Evolutionary conservation across 2,888 invertebrate species (phyloP).

Genomic region (Drosophila kuntzei): DNA sequence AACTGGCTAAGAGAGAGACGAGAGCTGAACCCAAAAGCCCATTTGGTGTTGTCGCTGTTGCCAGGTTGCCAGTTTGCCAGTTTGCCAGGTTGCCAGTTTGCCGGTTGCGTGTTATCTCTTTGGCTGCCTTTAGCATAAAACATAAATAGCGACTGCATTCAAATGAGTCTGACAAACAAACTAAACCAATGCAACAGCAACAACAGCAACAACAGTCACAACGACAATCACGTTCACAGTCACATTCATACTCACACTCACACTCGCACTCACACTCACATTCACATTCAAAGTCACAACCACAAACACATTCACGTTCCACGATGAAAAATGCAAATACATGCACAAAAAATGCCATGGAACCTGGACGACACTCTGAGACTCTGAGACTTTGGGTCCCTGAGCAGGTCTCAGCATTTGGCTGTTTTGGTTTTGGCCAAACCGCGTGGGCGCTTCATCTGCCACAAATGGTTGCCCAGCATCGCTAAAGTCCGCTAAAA

Average conservation of each 20-base stretch:
- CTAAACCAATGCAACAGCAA: constrained; percentile 57
- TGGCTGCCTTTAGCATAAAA: constrained; percentile 75
- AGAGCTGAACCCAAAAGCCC: constrained; percentile 6
- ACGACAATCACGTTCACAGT: constrained; percentile 18
- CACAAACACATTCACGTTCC: constrained; percentile 8
- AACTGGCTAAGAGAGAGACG: constrained; percentile 32
- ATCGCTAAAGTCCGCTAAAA: constrained; percentile 6
- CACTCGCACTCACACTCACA: not conserved
- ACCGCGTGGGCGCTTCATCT: constrained; percentile 57
- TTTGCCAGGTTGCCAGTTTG: constrained; percentile 11
- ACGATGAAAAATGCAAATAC: constrained; percentile 63
- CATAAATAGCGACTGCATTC: constrained; percentile 82
- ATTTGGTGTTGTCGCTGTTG: constrained; percentile 51
- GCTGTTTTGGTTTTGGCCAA: constrained; percentile 33
- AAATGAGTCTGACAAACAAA: constrained; percentile 80
- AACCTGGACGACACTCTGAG: constrained; percentile 1
- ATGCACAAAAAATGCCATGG: constrained; percentile 45
- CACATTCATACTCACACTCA: constrained; percentile 8
- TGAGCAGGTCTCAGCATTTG: constrained; percentile 2
- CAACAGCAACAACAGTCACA: constrained; percentile 16
- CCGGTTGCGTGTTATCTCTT: constrained; percentile 67
- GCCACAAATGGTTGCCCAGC: constrained; percentile 49
- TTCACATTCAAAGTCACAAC: not conserved
- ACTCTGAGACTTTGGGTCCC: not conserved
- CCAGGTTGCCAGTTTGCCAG: constrained; percentile 41